Base-by-base conservation (phyloP, 1,140 invertebrate species). In the Melipona quadrifasciata region DNA sequence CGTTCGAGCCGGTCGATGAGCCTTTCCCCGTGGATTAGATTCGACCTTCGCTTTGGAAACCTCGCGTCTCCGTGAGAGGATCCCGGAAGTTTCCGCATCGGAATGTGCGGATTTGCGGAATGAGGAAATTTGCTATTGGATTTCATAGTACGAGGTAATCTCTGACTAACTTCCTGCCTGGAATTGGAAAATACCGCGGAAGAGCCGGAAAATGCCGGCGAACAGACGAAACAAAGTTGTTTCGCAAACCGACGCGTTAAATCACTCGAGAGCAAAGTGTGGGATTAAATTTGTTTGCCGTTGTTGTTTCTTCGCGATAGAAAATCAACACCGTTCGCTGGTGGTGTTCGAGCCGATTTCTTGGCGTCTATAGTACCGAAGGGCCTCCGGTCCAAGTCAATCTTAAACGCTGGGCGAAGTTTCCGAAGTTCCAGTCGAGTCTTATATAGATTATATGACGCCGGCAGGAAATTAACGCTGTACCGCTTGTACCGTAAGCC, bases 11-110 rank as follows among this genome's bases (percentile, higher is more conserved):
- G 55, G 55, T 27, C n/a, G 79, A 80, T 64, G 68, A 61, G 39
- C 53, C 5, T 17, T 14, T 24, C 14, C n/a, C 16, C 57, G 19
- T 1, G 51, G 79, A 81, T 81, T 81, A 61, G 39, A 27, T 73
- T 72, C 64, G 79, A 81, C 79, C 79, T 73, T 81, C 79, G 68
- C 70, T 57, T 55, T 19, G 34, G 17, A 4, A 39, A 39, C 24
- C 39, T 47, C 39, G 39, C 39, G 39, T 31, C 11, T 24, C 31
- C 24, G 34, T 2, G 4, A 51, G 55, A 19, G 57, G n/a, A 47
- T 64, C 17, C 55, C 17, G 19, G 6, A 67, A 67, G 65, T 67
- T 67, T 67, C 65, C 65, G 31, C 17, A 67, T 67, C 31, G 31
- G 2, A 24, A 81, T 73, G 39, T 31, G 39, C 64, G 39, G 34